These are phyloP conservation scores for Oxygymnocypris stewartii DNA, from an alignment of 2,113 vertebrate genomes.

Conservation along the genomic window DNA sequence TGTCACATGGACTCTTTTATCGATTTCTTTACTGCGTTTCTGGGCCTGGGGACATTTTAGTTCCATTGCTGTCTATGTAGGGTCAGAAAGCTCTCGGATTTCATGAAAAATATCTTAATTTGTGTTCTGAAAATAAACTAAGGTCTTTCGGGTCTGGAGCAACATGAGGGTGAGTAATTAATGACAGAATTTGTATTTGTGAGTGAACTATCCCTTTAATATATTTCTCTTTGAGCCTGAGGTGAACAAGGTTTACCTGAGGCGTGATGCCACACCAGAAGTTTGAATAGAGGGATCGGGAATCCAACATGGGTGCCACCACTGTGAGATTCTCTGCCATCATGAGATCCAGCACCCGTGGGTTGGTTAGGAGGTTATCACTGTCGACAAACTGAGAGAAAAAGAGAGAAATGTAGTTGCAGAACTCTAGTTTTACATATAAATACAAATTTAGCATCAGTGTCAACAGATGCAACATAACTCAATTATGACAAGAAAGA, in stretches of 20 bases:
- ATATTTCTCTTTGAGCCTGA: neutral
- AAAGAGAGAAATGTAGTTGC: neutral
- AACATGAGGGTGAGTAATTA: too few species aligned
- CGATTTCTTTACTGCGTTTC: too few species aligned
- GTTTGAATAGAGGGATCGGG: constrained; percentile 93
- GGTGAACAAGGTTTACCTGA: constrained; percentile 74
- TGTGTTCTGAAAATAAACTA: too few species aligned
- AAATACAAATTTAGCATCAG: neutral
- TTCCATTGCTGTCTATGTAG: too few species aligned
- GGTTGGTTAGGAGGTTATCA: constrained; percentile 95
- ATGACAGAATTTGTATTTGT: neutral
- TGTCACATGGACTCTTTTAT: too few species aligned
- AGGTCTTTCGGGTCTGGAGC: too few species aligned
- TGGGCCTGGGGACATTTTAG: too few species aligned
- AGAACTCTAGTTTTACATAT: neutral
- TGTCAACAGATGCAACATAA: too few species aligned
- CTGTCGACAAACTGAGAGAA: constrained; percentile 84
- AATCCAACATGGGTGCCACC: constrained; percentile 94
- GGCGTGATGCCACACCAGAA: constrained; percentile 98
- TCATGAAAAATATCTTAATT: too few species aligned
- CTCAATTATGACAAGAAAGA: too few species aligned
- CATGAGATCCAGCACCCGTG: constrained; percentile 83
- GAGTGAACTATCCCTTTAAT: neutral
- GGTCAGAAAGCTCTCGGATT: too few species aligned
- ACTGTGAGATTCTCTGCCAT: constrained; percentile 92